Evolutionary conservation across 1,140 invertebrate species (phyloP).

Genomic region (Thaumatotibia leucotreta): DNA sequence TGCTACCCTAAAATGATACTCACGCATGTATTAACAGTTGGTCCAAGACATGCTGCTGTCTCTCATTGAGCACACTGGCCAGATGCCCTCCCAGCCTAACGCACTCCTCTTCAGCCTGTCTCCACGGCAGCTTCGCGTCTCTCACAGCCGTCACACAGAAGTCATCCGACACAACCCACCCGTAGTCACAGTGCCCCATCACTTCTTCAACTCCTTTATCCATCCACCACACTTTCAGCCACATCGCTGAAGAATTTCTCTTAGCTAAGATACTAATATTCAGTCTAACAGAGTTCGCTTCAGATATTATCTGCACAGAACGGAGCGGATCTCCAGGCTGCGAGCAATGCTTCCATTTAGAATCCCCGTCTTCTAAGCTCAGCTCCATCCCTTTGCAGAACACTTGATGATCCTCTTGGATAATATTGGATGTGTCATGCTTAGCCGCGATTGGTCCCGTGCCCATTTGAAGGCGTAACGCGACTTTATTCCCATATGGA

Average conservation of each 20-base stretch:
- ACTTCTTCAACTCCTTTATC: conserved; percentile 76
- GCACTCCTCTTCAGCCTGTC: conserved; percentile 81
- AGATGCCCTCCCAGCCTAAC: conserved; percentile 80
- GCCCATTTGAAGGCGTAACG: conserved; percentile 76
- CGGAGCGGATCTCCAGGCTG: conserved; percentile 73
- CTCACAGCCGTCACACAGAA: conserved; percentile 81
- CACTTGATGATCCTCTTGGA: conserved; percentile 48
- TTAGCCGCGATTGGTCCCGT: conserved; percentile 42
- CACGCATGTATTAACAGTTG: conserved; percentile 79
- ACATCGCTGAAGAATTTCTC: conserved; percentile 59
- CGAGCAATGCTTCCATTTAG: conserved; percentile 78
- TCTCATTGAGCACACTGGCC: conserved; percentile 78
- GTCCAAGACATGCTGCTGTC: conserved; percentile 79
- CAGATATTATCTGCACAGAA: conserved; percentile 77
- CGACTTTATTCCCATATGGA: conserved; percentile 80
- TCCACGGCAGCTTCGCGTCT: conserved; percentile 77
- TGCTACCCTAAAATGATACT: conserved; percentile 42
- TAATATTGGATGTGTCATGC: conserved; percentile 47
- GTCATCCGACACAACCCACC: conserved; percentile 79
- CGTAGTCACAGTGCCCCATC: conserved; percentile 79
- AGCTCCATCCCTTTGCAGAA: conserved; percentile 76
- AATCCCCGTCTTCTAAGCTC: conserved; percentile 74
- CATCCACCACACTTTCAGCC: conserved; percentile 73
- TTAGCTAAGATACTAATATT: conserved; percentile 58
- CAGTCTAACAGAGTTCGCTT: conserved; percentile 75